Evolutionary conservation across 2,113 vertebrate species (phyloP), one percentile per base, ranked within the genome.

Genomic region (Nothobranchius kuhntae): DNA sequence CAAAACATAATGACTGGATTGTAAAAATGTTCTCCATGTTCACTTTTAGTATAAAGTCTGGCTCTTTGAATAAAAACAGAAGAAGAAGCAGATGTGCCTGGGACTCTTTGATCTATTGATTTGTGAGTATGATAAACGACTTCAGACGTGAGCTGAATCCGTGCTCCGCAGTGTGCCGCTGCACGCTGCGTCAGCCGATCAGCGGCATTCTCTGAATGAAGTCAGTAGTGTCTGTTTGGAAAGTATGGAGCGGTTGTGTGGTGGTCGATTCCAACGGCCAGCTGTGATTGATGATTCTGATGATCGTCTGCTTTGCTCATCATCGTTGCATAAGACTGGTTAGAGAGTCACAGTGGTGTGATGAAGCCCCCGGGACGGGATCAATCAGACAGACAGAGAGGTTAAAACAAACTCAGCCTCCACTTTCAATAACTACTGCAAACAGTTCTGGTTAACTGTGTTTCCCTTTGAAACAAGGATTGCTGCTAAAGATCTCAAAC

Each of bases 61-160:
- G 81, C 86, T 89, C 79, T 91, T 89, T 82, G 82, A 84, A 89
- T 91, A 81, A 87, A 83, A 75, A 66, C 79, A 77, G 64, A 59
- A 45, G 15, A 57, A 42, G 44, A 45, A 45, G 44, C 44, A 67
- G 54, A 26, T 30, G 68, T 57, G 21, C 42, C 13, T 45, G 21
- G 26, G 64, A 63, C 13, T 46, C 15, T 51, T 5, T 54, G 12
- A 63, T 62, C 30, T 50, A n/a, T 11, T 55, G 6, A 67, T 54
- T 58, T 3, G 13, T 17, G 48, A 63, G 42, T 40, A 10, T 24
- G 30, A 30, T 12, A 40, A 10, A 45, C 47, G 21, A 66, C 57
- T 54, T 62, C 53, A 69, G 46, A 10, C 57, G 47, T 30, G 14
- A 21, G 45, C 53, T 54, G 51, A 64, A 76, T 15, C 7, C 6